These are phyloP conservation scores for Eumaeus atala DNA, from an alignment of 1,140 invertebrate species.

Conservation along the genomic window DNA sequence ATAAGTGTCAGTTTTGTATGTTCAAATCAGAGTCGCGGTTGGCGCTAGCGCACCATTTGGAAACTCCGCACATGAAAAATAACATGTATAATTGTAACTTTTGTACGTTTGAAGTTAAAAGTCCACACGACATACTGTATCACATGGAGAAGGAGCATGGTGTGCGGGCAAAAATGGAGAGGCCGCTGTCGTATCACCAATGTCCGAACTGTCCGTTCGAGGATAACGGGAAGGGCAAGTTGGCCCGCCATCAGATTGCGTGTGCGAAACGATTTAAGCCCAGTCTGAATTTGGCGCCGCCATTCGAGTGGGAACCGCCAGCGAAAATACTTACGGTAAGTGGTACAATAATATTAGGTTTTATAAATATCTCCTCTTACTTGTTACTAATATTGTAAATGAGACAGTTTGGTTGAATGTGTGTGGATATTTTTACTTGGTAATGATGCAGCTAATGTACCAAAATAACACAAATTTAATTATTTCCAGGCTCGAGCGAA, in stretches of 20 bases:
- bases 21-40: constrained; percentile 93
- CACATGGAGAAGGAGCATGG: constrained; percentile 95
- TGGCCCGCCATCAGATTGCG: constrained; percentile 90
- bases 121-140: constrained; percentile 90
- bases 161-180: constrained; percentile 86
- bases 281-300: constrained; percentile 88
- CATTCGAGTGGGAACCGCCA: constrained; percentile 92
- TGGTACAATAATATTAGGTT: too few species aligned
- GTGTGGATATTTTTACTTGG: too few species aligned
- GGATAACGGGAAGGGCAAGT: constrained; percentile 94
- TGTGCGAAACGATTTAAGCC: constrained; percentile 94
- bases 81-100: constrained; percentile 91
- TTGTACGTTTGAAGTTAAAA: constrained; percentile 87
- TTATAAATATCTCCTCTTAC: too few species aligned
- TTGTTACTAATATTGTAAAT: too few species aligned
- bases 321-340: constrained; percentile 88
- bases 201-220: constrained; percentile 96
- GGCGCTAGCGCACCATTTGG: constrained; percentile 91
- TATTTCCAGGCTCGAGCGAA: constrained; percentile 48
- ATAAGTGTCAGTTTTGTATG: constrained; percentile 92
- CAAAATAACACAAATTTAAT: too few species aligned
- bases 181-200: constrained; percentile 90
- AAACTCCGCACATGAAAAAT: constrained; percentile 93
- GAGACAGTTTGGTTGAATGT: too few species aligned
- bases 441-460: too few species aligned